These are phyloP conservation scores for Spheniscus humboldti DNA, from an alignment of 2,797 vertebrate genomes.

Conservation along the genomic window DNA sequence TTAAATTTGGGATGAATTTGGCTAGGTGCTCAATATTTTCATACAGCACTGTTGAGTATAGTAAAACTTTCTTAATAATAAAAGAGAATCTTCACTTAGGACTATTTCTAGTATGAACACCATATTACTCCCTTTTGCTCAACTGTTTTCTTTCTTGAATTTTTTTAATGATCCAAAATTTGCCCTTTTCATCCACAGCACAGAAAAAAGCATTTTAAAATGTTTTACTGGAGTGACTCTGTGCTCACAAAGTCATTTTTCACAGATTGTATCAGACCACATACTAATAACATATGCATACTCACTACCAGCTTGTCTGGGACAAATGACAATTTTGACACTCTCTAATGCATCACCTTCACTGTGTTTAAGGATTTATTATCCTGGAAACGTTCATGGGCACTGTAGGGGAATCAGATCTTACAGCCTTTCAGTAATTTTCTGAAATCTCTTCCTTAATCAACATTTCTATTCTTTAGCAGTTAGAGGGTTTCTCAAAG, in stretches of 20 bases:
- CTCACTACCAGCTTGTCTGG: slow-evolving; percentile 43
- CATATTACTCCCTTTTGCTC: background rate
- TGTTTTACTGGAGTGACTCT: slow-evolving; percentile 2
- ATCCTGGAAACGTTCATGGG: background rate
- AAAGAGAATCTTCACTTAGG: background rate
- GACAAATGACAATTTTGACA: slow-evolving; percentile 59
- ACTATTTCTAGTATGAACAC: background rate
- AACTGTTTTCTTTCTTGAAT: background rate
- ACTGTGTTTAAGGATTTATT: slow-evolving; percentile 30
- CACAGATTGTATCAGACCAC: slow-evolving; percentile 27
- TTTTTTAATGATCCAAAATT: background rate
- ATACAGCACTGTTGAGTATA: background rate
- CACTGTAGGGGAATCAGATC: background rate
- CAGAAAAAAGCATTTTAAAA: background rate
- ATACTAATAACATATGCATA: slow-evolving; percentile 52
- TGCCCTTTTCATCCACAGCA: background rate
- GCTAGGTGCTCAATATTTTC: background rate
- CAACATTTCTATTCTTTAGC: background rate
- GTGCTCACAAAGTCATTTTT: slow-evolving; percentile 33
- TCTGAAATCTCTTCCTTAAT: slow-evolving; percentile 17
- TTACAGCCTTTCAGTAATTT: background rate
- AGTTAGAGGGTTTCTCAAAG: background rate
- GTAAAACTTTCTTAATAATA: background rate
- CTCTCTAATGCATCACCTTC: slow-evolving; percentile 39
- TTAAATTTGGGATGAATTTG: background rate